Evolutionary conservation across 2,888 invertebrate genomes (phyloP), one percentile per base, ranked within the genome.

Genomic region (Lochmaea crataegi): DNA sequence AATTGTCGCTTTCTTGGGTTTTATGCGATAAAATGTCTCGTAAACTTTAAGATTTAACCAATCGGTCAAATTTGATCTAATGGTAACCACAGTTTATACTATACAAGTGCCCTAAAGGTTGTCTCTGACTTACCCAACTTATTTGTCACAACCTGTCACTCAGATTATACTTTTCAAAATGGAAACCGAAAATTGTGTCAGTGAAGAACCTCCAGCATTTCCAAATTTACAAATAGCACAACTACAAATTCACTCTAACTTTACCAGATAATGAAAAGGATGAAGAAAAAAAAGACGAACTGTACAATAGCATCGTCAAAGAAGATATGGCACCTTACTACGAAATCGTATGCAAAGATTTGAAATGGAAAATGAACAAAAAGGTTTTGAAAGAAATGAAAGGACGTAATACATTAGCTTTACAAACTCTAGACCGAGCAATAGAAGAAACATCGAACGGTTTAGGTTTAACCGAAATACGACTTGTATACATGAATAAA

Each of bases 301-400:
- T 91, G 1, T 74, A 89, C 74, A 86, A 87, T 53, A 87, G 86
- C 26, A 88, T 90, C 67, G 85, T 84, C 76, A 86, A 88, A 67
- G 87, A 89, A 86, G 84, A 88, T 80, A 92, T 92, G 92, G 90
- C 90, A 9, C 90, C 90, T 10, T 91, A 90, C 83, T 92, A 92
- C 84, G 89, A 90, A 83, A 87, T 89, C 71, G 86, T 91, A 2
- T 90, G 90, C 63, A 67, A 75, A 11, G 80, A 82, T 22, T 76
- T 86, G 6, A 84, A 87, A 3, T 90, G 90, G 89, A 82, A 84
- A 11, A 78, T 89, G 45, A 90, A 92, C 81, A 80, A 71, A 41
- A 48, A 64, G 2, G 2, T 69, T 2, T 45, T 72, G 4, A 74
- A 82, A 22, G 67, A 77, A 63, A 84, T 86, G 82, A 79, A 78